Conservation (phyloP, 2,888 invertebrate species). For the Autographa gamma region DNA sequence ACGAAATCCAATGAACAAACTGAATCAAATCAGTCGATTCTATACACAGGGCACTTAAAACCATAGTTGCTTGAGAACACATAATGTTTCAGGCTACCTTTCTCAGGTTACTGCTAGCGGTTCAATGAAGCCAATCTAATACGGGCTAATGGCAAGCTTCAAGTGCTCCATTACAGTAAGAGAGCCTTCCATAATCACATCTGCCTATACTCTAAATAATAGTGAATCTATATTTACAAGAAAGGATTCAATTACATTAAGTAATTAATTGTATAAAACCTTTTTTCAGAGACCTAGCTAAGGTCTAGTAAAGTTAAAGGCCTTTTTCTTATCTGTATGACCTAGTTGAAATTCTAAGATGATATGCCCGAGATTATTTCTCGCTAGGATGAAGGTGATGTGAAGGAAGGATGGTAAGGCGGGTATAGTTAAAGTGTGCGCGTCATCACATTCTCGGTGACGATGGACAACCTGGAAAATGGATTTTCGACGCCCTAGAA, state of each 20-base stretch:
- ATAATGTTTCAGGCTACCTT: neutral
- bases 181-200: slow-evolving; percentile 17
- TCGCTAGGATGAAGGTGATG: no score
- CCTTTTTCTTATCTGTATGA: no score
- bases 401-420: no score
- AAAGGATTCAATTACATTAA: neutral
- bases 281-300: no score
- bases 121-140: slow-evolving; percentile 14
- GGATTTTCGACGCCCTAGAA: no score
- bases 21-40: neutral
- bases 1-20: neutral
- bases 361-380: no score
- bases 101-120: neutral
- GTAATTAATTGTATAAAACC: neutral
- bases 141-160: slow-evolving; percentile 12
- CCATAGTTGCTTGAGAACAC: slow-evolving; percentile 3
- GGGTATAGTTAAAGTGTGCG: no score
- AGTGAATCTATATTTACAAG: neutral
- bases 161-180: neutral
- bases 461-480: no score
- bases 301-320: no score
- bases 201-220: slow-evolving; percentile 1
- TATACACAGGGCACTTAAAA: neutral
- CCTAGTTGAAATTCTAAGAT: no score
- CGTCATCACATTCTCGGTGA: no score